Base-by-base conservation (phyloP, 2,797 vertebrate genomes). In the Acipenser oxyrinchus region DNA sequence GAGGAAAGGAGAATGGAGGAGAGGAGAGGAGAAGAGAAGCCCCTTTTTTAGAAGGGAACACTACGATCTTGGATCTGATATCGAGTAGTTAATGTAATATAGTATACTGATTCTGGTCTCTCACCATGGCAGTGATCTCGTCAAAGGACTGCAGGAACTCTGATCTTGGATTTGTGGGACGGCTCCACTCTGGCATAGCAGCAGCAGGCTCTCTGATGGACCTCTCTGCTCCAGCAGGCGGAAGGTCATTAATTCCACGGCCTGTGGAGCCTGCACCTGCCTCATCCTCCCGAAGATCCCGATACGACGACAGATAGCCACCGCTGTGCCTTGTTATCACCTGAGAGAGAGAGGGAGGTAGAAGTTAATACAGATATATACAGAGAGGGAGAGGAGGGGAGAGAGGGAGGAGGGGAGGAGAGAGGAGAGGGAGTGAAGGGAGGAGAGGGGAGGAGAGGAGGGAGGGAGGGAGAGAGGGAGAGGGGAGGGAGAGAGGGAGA, bases 51-150 rank as follows among this genome's bases (percentile, higher is more conserved):
- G 23, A 37, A 37, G n/a, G 23, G 23, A 37, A 37, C 23, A 37
- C 23, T 37, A 37, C 23, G 23, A 37, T 37, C 23, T 37, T 37
- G 23, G 23, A 37, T 37, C 23, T 37, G 23, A 37, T 3, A 37
- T 3, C 2, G 23, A 37, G n/a, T 37, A 15, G n/a, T 10, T 8
- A 4, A 7, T 13, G 1, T 37, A 2, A 37, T 37, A 37, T 37
- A 2, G 23, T n/a, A 23, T 37, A 37, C 3, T 37, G 23, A 37
- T 2, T 37, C 23, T 37, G 23, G 23, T 2, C 23, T 2, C 90
- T 88, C 77, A 97, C 95, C 95, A 97, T 97, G 72, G 95, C 95
- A 0, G 94, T 96, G 75, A 97, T 97, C 84, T 97, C 95, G 52
- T 97, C 94, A 0, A 84, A 95, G 52, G 93, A 84, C 81, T 97